Base-by-base conservation (phyloP, 2,113 vertebrate genomes). In the Lasiurus cinereus region DNA sequence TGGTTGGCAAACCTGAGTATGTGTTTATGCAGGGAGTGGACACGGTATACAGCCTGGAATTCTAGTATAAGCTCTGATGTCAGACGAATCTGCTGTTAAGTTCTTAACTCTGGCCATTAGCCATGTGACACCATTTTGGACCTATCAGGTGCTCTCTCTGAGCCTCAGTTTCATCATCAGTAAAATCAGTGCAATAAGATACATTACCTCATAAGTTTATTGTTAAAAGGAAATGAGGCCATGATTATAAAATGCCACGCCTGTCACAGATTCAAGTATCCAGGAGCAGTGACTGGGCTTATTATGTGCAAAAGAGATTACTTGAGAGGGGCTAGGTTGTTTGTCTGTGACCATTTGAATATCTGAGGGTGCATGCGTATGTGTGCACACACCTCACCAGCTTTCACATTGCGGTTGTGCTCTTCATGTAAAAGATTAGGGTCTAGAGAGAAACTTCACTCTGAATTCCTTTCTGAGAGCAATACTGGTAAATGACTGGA, bases 151-250 rank as follows among this genome's bases (percentile, higher is more conserved):
- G 46, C 43, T 54, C 54, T 86, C 83, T 88, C 92, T 69, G 50
- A 91, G 83, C 64, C 76, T 96, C 84, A 88, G 78, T 96, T 82
- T 91, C 79, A 87, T 90, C 56, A 43, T 92, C 79, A 90, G 31
- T 79, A 83, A 95, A 94, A 64, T 78, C 48, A 33, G 78, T 67
- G 29, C 48, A 54, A 14, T 27, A 91, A 62, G 24, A 85, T 14
- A 66, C 50, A 46, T 9, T 76, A 79, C 54, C 43, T 94, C 43
- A 5, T 29, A 7, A 29, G 12, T 3, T 93, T 83, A 78, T 50
- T 86, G 16, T 59, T 70, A 21, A 64, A 93, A 48, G 70, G 93
- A 90, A 88, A 18, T 39, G 16, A 94, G 64, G 43, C 56, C 33
- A 36, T 39, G 24, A 39, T 31, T 87, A 12, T 93, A 72, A 91